Conservation (phyloP, 2,113 vertebrate genomes). For the Brevimyrus niger region DNA sequence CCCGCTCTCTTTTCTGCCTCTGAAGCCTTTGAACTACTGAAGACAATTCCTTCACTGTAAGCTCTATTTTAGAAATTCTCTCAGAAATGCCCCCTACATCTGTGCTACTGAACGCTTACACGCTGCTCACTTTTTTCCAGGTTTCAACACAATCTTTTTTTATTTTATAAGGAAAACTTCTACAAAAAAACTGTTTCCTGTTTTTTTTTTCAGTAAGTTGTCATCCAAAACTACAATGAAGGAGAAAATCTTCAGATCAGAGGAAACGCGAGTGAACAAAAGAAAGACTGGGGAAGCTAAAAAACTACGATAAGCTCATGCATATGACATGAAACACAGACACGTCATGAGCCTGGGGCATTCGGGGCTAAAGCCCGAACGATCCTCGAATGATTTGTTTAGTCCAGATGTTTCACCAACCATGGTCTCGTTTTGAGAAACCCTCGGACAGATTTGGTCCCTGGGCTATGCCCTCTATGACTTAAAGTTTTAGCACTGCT, state of each 20-base stretch:
- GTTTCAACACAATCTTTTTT: conserved; percentile 32
- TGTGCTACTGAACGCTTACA: conserved; percentile 49
- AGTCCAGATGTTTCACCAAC: neutral
- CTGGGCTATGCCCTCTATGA: neutral
- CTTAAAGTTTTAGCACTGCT: neutral
- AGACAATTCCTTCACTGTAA: conserved; percentile 45
- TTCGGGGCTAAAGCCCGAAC: neutral
- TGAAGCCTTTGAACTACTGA: conserved; percentile 44
- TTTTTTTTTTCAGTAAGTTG: conserved; percentile 1
- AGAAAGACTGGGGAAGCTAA: conserved; percentile 12
- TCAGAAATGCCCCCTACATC: conserved; percentile 44
- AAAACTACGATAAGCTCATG: conserved; percentile 39
- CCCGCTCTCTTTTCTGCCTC: conserved; percentile 15
- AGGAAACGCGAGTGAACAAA: conserved; percentile 20
- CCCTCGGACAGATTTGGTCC: neutral
- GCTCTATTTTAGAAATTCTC: conserved; percentile 46
- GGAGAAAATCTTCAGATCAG: conserved; percentile 14
- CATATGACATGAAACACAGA: conserved; percentile 21
- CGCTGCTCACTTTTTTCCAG: conserved; percentile 30
- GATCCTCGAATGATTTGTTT: neutral
- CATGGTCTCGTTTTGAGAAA: neutral
- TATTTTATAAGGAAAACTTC: conserved; percentile 32
- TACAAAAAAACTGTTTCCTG: neutral
- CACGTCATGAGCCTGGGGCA: neutral
- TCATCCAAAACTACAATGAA: conserved; percentile 3